Evolutionary conservation across 2,888 invertebrate genomes (phyloP), one percentile per base, ranked within the genome.

Genomic region (Cosmopolites sordidus): DNA sequence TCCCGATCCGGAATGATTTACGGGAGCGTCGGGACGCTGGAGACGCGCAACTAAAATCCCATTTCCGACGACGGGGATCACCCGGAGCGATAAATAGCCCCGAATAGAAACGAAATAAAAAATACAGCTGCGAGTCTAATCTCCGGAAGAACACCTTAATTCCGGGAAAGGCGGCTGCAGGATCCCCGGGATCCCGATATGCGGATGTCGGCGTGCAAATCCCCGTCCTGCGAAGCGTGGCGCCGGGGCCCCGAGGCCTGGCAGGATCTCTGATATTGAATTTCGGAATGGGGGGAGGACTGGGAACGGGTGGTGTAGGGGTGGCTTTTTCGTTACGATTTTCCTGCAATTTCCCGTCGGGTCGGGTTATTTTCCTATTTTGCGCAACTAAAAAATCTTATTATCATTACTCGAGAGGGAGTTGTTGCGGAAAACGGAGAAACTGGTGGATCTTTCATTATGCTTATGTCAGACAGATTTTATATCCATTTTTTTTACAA

Each of bases 141-240:
- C 69, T 66, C 66, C 69, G 69, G 69, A 68, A 69, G 69, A 70
- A 69, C 69, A 69, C 69, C 69, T 69, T 70, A 69, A 71, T 70
- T 68, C 69, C 64, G 56, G 37, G 38, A 47, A 47, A 49, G 27
- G 54, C 49, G 54, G 41, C 54, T 41, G 44, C 50, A 45, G 52
- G 48, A 47, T 53, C 52, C 52, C 22, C 44, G 48, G 37, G 16
- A 43, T 29, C 50, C 40, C 47, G 52, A 53, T 53, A 53, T 69
- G 70, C 69, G 70, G 66, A 66, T 65, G 67, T 62, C 64, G 58
- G 60, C 60, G 57, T 55, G 64, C 61, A 64, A 66, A 64, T 64
- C 66, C 65, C 22, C 56, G 54, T 50, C 46, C 51, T 56, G 50
- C 22, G 60, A 54, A 22, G 22, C 22, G 22, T 22, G 22, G 22